Percentiles rank a stretch among this genome's conserved stretches.
Conservation (phyloP, 2,888 invertebrate genomes). For the Adineta ricciae region DNA sequence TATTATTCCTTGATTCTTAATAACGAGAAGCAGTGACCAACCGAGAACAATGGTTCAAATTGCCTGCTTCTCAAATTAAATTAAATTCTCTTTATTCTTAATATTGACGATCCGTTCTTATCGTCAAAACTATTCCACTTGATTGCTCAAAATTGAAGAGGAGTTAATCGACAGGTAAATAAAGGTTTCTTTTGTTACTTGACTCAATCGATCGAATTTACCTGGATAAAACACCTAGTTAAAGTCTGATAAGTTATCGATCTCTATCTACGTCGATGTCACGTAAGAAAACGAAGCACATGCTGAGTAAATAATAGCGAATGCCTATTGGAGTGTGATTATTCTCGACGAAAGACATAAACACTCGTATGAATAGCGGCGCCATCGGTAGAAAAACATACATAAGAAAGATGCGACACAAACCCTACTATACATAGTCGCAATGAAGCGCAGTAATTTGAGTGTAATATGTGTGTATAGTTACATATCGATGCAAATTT, state of each 20-base stretch:
- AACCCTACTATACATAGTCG: neutral
- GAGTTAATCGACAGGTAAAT: neutral
- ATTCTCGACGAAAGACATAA: neutral
- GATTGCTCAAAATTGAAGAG: neutral
- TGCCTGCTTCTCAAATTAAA: constrained; percentile 4
- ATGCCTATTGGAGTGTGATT: neutral
- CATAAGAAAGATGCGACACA: neutral
- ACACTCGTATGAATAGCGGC: neutral
- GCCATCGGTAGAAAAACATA: neutral
- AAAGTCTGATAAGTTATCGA: constrained; percentile 2
- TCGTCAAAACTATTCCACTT: neutral
- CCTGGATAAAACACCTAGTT: neutral
- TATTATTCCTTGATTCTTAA: neutral
- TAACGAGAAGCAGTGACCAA: neutral
- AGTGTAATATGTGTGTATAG: neutral
- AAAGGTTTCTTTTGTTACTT: neutral
- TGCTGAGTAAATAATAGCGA: neutral
- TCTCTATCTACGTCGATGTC: neutral
- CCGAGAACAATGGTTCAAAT: neutral
- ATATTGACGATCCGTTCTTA: neutral
- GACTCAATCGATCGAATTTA: neutral
- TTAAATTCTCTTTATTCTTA: neutral
- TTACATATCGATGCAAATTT: neutral
- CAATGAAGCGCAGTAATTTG: neutral
- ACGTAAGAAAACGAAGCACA: neutral